phyloP scores from a whole-genome alignment of 92 coral and sea anemone genomes.

The Porites lobata region DNA sequence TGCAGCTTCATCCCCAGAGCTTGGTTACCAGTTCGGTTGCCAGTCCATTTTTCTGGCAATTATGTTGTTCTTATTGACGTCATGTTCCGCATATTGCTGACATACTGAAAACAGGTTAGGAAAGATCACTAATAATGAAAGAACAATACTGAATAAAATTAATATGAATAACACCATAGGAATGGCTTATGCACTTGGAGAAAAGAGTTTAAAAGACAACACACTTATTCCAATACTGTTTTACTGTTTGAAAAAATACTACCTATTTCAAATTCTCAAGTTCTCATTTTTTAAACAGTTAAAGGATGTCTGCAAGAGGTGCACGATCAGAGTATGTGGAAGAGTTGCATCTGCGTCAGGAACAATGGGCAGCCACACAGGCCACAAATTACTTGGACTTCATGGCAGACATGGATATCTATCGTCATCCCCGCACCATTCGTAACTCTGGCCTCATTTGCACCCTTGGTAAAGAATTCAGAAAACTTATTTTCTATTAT shows the following conservation, averaged over 20 bases:
- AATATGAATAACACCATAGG: too few species aligned
- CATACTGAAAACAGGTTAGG: too few species aligned
- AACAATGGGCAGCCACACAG: constrained; percentile 86
- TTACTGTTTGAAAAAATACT: neutral
- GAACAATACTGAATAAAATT: too few species aligned
- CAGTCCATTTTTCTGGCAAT: too few species aligned
- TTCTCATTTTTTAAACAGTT: neutral
- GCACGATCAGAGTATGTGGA: constrained; percentile 86
- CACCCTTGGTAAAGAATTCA: constrained; percentile 82
- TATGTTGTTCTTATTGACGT: too few species aligned
- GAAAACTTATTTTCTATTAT: neutral
- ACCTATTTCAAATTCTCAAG: neutral
- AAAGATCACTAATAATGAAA: too few species aligned
- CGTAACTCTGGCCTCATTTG: constrained; percentile 98
- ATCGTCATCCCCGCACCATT: constrained; percentile 86
- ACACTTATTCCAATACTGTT: too few species aligned
- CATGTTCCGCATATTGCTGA: too few species aligned
- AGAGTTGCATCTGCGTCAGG: constrained; percentile 80
- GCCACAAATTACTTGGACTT: constrained; percentile 87
- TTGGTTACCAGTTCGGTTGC: too few species aligned
- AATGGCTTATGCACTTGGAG: too few species aligned
- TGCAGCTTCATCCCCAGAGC: too few species aligned
- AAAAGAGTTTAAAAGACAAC: too few species aligned
- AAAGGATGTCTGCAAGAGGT: constrained; percentile 91
- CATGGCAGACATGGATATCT: constrained; percentile 86